These are phyloP conservation scores for human (Homo sapiens) DNA, from an alignment of 2,113 vertebrate genomes.

Conservation along the genomic window DNA sequence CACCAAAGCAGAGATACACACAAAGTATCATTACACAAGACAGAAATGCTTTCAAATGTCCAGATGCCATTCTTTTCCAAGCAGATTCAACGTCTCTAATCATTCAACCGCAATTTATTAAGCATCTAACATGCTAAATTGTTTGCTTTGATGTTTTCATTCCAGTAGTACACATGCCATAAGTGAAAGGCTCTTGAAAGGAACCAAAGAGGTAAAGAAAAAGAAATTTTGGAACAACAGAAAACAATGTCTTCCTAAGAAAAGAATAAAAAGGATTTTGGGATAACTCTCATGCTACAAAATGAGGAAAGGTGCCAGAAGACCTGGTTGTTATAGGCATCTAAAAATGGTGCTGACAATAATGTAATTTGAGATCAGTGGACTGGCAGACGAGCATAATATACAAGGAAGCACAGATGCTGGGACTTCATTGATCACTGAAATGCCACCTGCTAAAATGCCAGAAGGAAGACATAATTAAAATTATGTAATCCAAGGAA, in stretches of 20 bases:
- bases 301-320: constrained; percentile 47
- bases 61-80: constrained; percentile 8
- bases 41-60: background rate
- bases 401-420: constrained; percentile 50
- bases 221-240: background rate
- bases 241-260: background rate
- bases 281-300: background rate
- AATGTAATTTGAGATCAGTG: constrained; percentile 63
- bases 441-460: constrained; percentile 69
- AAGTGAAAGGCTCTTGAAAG: background rate
- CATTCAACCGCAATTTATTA: background rate
- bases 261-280: background rate
- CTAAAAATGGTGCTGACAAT: constrained; percentile 55
- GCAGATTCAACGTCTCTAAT: background rate
- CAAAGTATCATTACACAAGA: background rate
- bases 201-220: background rate
- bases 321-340: constrained; percentile 59
- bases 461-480: constrained; percentile 69
- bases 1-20: background rate
- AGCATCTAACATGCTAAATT: background rate
- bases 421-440: constrained; percentile 56
- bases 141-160: background rate
- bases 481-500: constrained; percentile 62
- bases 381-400: constrained; percentile 16
- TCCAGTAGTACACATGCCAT: background rate